Evolutionary conservation across 2,797 vertebrate species (phyloP).

Genomic region (Acropternis orthonyx): DNA sequence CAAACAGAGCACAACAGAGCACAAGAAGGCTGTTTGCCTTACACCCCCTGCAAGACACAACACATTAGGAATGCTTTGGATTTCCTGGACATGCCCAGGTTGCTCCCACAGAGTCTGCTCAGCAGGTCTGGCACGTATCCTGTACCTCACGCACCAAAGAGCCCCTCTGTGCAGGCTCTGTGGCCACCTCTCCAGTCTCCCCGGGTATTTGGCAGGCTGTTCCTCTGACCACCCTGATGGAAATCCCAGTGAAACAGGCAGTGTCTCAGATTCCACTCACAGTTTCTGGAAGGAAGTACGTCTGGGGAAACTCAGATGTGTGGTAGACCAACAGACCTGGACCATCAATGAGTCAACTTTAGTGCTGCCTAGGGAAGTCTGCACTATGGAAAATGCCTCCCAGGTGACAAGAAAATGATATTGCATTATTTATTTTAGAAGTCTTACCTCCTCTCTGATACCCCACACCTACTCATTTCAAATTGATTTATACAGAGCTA

Average conservation of each 20-base stretch:
- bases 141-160: background rate
- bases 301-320: slow-evolving; percentile 35
- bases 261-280: slow-evolving; percentile 13
- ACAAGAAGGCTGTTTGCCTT: background rate
- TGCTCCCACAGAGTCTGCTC: background rate
- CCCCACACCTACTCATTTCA: background rate
- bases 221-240: slow-evolving; percentile 30
- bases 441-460: background rate
- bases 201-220: background rate
- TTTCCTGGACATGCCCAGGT: slow-evolving; percentile 2
- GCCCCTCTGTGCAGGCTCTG: background rate
- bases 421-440: background rate
- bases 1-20: background rate
- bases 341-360: slow-evolving; percentile 23
- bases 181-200: background rate
- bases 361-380: slow-evolving; percentile 2
- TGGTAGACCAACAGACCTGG: background rate
- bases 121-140: background rate
- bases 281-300: slow-evolving; percentile 31
- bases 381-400: background rate
- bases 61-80: background rate
- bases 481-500: slow-evolving; percentile 41
- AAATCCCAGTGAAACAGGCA: slow-evolving; percentile 17
- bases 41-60: background rate
- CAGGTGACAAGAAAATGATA: slow-evolving; percentile 19